Percentiles rank a stretch among this genome's conserved stretches.
Evolutionary conservation across 2,888 invertebrate species (phyloP).

Genomic region (Plagodis dolabraria): DNA sequence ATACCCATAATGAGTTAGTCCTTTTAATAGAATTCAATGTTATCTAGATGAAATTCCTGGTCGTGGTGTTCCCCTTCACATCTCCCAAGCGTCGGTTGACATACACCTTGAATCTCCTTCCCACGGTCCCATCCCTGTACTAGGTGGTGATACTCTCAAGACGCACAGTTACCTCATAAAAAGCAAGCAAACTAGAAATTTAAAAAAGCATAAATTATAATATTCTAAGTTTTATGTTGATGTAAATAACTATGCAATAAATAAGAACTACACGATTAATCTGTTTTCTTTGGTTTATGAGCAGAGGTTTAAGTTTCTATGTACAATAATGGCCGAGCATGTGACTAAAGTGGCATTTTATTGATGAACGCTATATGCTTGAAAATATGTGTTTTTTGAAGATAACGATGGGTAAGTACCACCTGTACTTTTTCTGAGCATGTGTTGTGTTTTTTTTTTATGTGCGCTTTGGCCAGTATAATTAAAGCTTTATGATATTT

Average conservation of each 20-base stretch:
- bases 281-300: slow-evolving; percentile 54
- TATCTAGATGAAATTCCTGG: slow-evolving; percentile 54
- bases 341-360: slow-evolving; percentile 23
- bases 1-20: slow-evolving; percentile 3
- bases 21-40: slow-evolving; percentile 5
- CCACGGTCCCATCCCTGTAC: slow-evolving; percentile 34
- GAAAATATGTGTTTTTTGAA: slow-evolving; percentile 21
- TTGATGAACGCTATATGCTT: slow-evolving; percentile 20
- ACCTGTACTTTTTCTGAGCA: slow-evolving; percentile 17
- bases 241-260: slow-evolving; percentile 55
- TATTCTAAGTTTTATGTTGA: slow-evolving; percentile 14
- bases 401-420: slow-evolving; percentile 31
- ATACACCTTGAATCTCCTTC: slow-evolving; percentile 52
- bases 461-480: slow-evolving; percentile 16
- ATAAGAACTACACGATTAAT: slow-evolving; percentile 45
- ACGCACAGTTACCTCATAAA: slow-evolving; percentile 59
- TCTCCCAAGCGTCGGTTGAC: slow-evolving; percentile 68
- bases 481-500: neutral
- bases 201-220: slow-evolving; percentile 47
- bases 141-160: slow-evolving; percentile 26
- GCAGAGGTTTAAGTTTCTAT: slow-evolving; percentile 68
- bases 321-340: slow-evolving; percentile 18
- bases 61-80: slow-evolving; percentile 61
- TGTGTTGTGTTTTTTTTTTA: slow-evolving; percentile 28
- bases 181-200: slow-evolving; percentile 47